These are phyloP conservation scores for Plagodis pulveraria DNA, from an alignment of 2,888 invertebrate species.

Conservation along the genomic window DNA sequence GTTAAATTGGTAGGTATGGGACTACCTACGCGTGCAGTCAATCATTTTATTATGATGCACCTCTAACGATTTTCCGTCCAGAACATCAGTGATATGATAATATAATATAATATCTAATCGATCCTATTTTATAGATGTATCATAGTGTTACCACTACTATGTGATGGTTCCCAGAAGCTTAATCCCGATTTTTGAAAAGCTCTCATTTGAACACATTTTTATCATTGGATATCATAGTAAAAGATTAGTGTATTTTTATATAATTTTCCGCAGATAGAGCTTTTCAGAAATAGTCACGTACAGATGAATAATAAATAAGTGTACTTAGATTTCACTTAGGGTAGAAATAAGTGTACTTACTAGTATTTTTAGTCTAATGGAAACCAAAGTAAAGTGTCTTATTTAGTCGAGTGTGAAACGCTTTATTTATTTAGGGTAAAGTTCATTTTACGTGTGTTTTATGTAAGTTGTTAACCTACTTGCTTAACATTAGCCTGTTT, in stretches of 20 bases:
- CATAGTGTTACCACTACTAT: too few species aligned
- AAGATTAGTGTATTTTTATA: too few species aligned
- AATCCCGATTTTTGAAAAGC: too few species aligned
- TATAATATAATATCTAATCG: too few species aligned
- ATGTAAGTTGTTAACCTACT: not conserved
- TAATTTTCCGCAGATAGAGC: not conserved
- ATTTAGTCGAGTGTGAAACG: constrained; percentile 82
- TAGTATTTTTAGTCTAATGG: constrained; percentile 61
- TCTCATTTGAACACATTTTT: too few species aligned
- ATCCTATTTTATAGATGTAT: too few species aligned
- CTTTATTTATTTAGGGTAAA: constrained; percentile 74
- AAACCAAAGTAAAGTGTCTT: constrained; percentile 82
- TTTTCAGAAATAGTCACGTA: not conserved
- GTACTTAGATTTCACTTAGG: not conserved
- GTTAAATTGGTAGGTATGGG: constrained; percentile 1
- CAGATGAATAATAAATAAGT: too few species aligned
- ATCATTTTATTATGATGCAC: not conserved
- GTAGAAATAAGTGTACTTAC: not conserved
- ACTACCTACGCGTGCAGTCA: not conserved
- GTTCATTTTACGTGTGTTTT: constrained; percentile 5
- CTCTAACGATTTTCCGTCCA: not conserved
- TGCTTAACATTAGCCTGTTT: too few species aligned
- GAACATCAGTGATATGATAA: not conserved
- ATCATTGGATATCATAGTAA: too few species aligned
- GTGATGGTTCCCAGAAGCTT: too few species aligned